Conservation (phyloP, 2,888 invertebrate genomes). For the Eledone cirrhosa region DNA sequence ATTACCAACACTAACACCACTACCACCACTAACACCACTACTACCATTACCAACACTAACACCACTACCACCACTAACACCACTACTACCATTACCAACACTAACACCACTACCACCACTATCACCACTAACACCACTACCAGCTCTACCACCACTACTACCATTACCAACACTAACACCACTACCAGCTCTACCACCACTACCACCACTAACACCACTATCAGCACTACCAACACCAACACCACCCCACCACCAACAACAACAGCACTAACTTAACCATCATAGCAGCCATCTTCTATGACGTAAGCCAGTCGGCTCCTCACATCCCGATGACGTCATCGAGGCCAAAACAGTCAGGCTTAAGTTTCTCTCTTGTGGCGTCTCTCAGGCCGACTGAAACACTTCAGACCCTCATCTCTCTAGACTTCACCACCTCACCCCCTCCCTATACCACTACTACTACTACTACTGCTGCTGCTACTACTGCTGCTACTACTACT, state of each 20-base stretch:
- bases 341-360: too few species aligned
- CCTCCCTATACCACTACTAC: too few species aligned
- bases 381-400: too few species aligned
- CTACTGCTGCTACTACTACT: background rate
- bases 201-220: background rate
- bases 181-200: background rate
- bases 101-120: background rate
- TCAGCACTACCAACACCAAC: background rate
- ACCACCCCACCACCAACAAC: background rate
- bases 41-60: conserved; percentile 32
- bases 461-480: background rate
- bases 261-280: too few species aligned
- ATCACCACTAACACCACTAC: background rate
- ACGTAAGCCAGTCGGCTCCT: too few species aligned
- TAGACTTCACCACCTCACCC: too few species aligned
- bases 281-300: too few species aligned
- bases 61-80: conserved; percentile 32
- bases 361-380: too few species aligned
- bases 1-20: background rate
- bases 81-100: background rate
- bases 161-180: background rate
- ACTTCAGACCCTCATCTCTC: too few species aligned
- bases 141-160: background rate
- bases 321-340: too few species aligned
- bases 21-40: background rate